Base-by-base conservation (phyloP, 2,888 invertebrate genomes). In the Lithophane socia region DNA sequence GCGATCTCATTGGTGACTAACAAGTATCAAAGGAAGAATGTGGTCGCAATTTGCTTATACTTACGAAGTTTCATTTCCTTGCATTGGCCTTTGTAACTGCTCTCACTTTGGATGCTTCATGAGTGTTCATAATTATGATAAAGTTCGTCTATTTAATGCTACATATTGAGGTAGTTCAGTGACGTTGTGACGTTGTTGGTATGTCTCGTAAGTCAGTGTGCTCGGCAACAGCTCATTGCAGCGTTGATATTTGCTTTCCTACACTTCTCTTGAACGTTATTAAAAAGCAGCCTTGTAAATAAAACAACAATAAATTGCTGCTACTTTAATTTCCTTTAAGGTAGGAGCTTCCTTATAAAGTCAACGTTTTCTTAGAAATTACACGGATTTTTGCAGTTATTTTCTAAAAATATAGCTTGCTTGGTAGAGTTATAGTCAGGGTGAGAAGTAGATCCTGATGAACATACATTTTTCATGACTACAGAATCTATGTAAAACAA, bases 181-280 rank as follows among this genome's bases (percentile, higher is more conserved):
- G 60, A 67, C 37, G 21, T 65, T n/a, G 29, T 42, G 29, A 54
- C 21, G 16, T 52, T 52, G 52, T 61, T 58, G 29, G 70, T 29
- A 66, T 47, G 8, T 56, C 21, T 52, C 69, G 74, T 83, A 82
- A 81, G 80, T 82, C 74, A 76, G 58, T 73, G 49, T 79, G 77
- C 77, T 75, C 75, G 79, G 80, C 71, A 79, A 85, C 79, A 78
- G 81, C 80, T 75, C 70, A 77, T 75, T 83, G 63, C 73, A 63
- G 7, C 54, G 65, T 66, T 70, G 63, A 79, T 78, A 73, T 83
- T 86, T 75, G 63, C 69, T 83, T 52, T 78, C 13, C 37, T 56
- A 58, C 69, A 37, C 44, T 75, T 58, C 37, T 64, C 42, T 66
- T 21, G 49, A 64, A 69, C 58, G 42, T 77, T 72, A 83, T 79